These are phyloP conservation scores for Coluber constrictor DNA, from an alignment of 2,797 vertebrate genomes.

Conservation along the genomic window DNA sequence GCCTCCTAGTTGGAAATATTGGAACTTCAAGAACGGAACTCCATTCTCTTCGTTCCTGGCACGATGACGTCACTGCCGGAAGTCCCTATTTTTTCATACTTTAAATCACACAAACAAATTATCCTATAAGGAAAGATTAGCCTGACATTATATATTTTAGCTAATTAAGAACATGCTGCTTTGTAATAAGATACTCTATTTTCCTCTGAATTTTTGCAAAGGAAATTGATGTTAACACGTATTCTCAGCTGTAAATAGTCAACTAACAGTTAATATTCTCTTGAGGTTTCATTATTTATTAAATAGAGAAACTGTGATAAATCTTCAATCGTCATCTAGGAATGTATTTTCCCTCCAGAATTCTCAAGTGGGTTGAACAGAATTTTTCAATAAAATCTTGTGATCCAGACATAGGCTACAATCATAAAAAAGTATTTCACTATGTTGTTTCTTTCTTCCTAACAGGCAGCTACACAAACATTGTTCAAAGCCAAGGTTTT, in stretches of 20 bases:
- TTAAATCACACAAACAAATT: neutral
- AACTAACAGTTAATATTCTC: neutral
- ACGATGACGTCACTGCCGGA: too few species aligned
- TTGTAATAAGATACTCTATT: neutral
- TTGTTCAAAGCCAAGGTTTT: neutral
- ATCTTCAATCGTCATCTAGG: neutral
- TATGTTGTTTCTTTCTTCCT: neutral
- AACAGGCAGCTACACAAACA: neutral
- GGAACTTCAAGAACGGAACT: too few species aligned
- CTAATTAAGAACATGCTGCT: neutral
- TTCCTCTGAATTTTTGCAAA: neutral
- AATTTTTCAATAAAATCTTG: neutral
- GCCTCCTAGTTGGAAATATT: too few species aligned
- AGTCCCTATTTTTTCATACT: too few species aligned
- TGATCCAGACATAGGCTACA: neutral
- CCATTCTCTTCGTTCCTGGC: too few species aligned
- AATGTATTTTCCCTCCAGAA: neutral
- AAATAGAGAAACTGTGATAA: neutral
- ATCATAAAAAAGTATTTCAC: neutral
- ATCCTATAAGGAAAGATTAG: neutral
- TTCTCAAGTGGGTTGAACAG: neutral
- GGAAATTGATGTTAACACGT: neutral
- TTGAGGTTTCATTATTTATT: neutral
- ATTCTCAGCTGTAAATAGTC: neutral
- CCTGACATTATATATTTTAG: neutral